phyloP scores from a whole-genome alignment of 2,113 vertebrate species.

The Cyphomyrus plagiostoma region DNA sequence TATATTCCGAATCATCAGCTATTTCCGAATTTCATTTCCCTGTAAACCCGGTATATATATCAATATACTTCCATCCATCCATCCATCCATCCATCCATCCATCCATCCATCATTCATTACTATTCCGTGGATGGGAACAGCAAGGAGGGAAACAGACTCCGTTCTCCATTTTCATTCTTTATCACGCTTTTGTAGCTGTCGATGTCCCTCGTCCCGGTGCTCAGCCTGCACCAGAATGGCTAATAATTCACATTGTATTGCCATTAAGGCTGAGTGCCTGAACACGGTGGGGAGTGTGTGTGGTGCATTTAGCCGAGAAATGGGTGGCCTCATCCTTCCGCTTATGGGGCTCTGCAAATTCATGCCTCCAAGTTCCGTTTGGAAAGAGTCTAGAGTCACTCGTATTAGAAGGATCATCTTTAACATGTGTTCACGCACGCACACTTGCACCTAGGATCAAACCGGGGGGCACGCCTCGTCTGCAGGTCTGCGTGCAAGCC shows the following conservation, averaged over 20 bases:
- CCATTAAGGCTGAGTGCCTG: slow-evolving; percentile 37
- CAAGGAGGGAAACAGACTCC: slow-evolving; percentile 4
- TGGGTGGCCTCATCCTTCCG: neutral
- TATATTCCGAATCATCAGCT: neutral
- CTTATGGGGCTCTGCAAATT: neutral
- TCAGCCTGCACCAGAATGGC: neutral
- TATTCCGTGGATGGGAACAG: neutral
- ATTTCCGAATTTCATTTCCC: neutral
- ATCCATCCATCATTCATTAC: neutral
- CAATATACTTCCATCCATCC: neutral
- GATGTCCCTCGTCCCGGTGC: slow-evolving; percentile 30
- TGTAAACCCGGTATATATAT: neutral
- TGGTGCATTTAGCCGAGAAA: slow-evolving; percentile 13
- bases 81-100: neutral
- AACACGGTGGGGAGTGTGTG: neutral
- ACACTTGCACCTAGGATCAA: neutral
- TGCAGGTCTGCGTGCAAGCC: neutral
- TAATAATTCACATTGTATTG: slow-evolving; percentile 33
- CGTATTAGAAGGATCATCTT: neutral
- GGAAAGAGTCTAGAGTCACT: neutral
- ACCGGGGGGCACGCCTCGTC: neutral
- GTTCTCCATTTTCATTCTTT: slow-evolving; percentile 28
- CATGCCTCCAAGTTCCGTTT: neutral
- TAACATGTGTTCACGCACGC: neutral
- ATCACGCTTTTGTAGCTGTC: slow-evolving; percentile 30